Evolutionary conservation across 2,113 vertebrate genomes (phyloP).

Genomic region (Nothobranchius kuhntae): DNA sequence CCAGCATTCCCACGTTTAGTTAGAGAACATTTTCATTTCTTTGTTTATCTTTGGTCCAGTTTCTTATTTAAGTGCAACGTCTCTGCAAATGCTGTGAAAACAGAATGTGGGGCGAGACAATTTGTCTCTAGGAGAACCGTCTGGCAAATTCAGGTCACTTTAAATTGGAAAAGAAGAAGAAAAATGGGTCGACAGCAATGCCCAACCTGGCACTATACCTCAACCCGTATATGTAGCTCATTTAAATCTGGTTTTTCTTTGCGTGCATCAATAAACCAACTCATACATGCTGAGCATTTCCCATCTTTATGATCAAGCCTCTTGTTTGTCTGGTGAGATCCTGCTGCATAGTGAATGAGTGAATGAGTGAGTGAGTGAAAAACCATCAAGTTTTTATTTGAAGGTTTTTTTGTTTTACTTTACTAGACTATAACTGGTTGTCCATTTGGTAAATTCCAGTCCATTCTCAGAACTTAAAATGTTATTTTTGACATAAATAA

Average conservation of each 20-base stretch:
- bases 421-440: too few species aligned
- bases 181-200: background rate
- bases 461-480: too few species aligned
- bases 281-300: too few species aligned
- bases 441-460: too few species aligned
- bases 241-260: background rate
- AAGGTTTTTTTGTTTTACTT: too few species aligned
- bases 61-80: conserved; percentile 1
- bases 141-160: conserved; percentile 53
- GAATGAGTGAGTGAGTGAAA: too few species aligned
- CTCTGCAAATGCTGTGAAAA: conserved; percentile 7
- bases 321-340: too few species aligned
- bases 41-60: background rate
- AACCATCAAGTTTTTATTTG: too few species aligned
- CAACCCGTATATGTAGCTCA: background rate
- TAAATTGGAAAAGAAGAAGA: background rate
- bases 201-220: background rate
- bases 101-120: conserved; percentile 51
- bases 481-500: too few species aligned
- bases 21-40: background rate
- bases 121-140: conserved; percentile 32
- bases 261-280: too few species aligned
- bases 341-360: too few species aligned
- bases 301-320: too few species aligned
- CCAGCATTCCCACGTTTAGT: background rate